Conservation (phyloP, 2,797 vertebrate genomes). For the Acipenser oxyrinchus region DNA sequence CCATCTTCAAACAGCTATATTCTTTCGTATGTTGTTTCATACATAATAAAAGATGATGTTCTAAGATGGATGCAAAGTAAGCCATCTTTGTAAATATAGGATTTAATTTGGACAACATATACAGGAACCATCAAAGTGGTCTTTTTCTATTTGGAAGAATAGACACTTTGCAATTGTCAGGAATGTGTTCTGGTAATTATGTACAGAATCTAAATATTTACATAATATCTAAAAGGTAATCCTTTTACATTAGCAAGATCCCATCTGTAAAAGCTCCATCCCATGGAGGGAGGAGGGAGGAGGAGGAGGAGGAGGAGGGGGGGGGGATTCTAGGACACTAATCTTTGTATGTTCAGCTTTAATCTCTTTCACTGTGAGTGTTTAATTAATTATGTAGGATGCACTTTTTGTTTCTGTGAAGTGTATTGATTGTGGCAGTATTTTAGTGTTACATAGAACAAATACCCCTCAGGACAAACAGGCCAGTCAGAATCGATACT, state of each 20-base stretch:
- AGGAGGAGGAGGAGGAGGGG: too few species aligned
- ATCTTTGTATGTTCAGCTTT: slow-evolving; percentile 49
- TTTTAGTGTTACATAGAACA: neutral
- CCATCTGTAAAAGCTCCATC: slow-evolving; percentile 52
- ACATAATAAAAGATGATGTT: too few species aligned
- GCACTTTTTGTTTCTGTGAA: slow-evolving; percentile 11
- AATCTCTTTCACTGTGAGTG: slow-evolving; percentile 54
- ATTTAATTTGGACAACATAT: too few species aligned
- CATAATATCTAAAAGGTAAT: slow-evolving; percentile 45
- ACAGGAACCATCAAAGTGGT: too few species aligned
- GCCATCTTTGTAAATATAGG: too few species aligned
- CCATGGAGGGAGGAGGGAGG: neutral
- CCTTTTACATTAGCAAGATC: slow-evolving; percentile 63
- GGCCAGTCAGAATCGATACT: slow-evolving; percentile 50
- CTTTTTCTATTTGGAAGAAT: too few species aligned
- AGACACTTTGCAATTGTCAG: too few species aligned
- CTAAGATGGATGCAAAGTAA: too few species aligned
- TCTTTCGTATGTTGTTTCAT: too few species aligned
- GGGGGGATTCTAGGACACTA: slow-evolving; percentile 46
- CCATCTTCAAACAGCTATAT: too few species aligned
- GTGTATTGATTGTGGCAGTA: slow-evolving; percentile 12
- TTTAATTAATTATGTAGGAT: slow-evolving; percentile 52
- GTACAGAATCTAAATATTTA: too few species aligned
- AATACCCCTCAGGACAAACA: neutral
- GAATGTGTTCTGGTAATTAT: too few species aligned